Conservation (phyloP, 2,797 vertebrate species). For the Sebastes glaucus region DNA sequence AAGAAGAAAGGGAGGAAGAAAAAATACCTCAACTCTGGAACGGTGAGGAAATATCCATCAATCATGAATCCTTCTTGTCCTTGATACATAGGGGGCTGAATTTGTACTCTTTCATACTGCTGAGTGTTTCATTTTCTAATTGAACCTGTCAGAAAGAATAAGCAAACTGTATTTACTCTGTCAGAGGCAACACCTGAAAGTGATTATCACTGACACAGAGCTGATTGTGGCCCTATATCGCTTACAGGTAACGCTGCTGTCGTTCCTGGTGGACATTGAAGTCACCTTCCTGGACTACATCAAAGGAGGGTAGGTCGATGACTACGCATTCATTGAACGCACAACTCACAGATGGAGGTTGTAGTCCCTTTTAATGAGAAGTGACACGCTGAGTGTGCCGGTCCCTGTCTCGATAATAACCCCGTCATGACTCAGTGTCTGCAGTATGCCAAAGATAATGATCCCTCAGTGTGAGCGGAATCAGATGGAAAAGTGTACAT, state of each 20-base stretch:
- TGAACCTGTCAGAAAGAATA: not conserved
- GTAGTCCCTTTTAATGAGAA: slow-evolving; percentile 43
- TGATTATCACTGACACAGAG: not conserved
- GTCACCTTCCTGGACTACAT: slow-evolving; percentile 99
- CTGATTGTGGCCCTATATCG: slow-evolving; percentile 1
- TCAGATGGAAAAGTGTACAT: slow-evolving; percentile 31
- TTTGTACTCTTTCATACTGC: not conserved
- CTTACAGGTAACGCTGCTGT: slow-evolving; percentile 94
- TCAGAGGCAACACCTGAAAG: not conserved
- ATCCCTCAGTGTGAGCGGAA: slow-evolving; percentile 34
- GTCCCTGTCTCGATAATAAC: slow-evolving; percentile 31
- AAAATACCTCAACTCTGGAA: slow-evolving; percentile 98
- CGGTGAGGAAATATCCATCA: slow-evolving; percentile 78
- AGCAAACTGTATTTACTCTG: not conserved
- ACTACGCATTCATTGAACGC: not conserved
- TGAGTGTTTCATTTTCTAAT: not conserved
- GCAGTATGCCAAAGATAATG: slow-evolving; percentile 54
- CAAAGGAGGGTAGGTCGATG: slow-evolving; percentile 94
- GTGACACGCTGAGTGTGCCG: slow-evolving; percentile 28
- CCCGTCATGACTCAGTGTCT: slow-evolving; percentile 36
- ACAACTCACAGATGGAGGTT: not conserved
- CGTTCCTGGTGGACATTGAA: slow-evolving; percentile 96
- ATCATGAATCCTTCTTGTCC: not conserved
- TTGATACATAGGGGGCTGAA: not conserved
- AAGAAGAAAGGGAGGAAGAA: slow-evolving; percentile 99